phyloP scores from a whole-genome alignment of 2,888 invertebrate species.

The Phyllotreta cruciferae region DNA sequence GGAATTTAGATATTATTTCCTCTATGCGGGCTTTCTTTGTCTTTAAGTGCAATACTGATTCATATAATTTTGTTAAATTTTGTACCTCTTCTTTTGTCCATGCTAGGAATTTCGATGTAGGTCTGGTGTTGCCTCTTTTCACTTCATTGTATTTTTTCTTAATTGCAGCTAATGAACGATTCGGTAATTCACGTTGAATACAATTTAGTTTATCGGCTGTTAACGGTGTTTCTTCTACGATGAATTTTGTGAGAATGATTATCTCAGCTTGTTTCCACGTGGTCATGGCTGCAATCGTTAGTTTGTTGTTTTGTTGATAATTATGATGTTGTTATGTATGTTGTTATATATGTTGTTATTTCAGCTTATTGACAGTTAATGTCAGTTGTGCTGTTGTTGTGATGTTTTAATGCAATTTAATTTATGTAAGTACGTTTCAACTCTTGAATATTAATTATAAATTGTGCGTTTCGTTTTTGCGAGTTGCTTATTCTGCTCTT shows the following conservation, averaged over 20 bases:
- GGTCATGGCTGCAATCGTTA: too few relatives aligned
- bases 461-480: too few relatives aligned
- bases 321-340: too few relatives aligned
- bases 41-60: neutral
- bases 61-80: neutral
- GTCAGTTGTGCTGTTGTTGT: too few relatives aligned
- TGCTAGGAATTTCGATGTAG: neutral
- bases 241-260: neutral
- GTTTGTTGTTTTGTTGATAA: too few relatives aligned
- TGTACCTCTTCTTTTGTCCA: neutral
- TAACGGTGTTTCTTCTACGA: neutral
- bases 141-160: neutral
- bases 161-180: neutral
- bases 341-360: too few relatives aligned
- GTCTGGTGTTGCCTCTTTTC: neutral
- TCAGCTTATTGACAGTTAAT: too few relatives aligned
- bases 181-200: neutral
- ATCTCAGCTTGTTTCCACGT: neutral
- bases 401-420: too few relatives aligned
- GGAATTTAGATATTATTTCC: neutral
- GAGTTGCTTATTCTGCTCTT: too few relatives aligned
- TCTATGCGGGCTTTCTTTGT: neutral
- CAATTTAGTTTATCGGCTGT: neutral
- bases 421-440: too few relatives aligned
- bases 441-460: too few relatives aligned